Evolutionary conservation across 2,888 invertebrate species (phyloP), one percentile per base, ranked within the genome.

Genomic region (Azorinus chamasolen): DNA sequence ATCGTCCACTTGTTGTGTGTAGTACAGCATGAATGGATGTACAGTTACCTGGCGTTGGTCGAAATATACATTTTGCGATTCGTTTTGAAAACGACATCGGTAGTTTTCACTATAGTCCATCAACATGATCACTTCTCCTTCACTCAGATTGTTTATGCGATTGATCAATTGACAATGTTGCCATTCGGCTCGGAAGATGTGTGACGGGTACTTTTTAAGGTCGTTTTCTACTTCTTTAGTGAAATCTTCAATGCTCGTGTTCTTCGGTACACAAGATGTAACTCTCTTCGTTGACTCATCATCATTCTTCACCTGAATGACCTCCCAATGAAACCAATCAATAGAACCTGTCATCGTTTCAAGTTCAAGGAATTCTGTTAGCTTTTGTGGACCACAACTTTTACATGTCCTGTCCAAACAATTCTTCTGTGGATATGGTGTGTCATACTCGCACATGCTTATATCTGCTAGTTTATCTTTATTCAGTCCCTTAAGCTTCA

Each of bases 61-160:
- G 14, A 62, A 74, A 37, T 68, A 71, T n/a, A 27, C 64, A 18
- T 53, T 51, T 41, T 71, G 71, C 3, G 57, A 58, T 37, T 71
- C 63, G 57, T 43, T 51, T 48, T 65, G 66, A 24, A 62, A 74
- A 16, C 41, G n/a, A 51, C 74, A 74, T 2, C 51, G 27, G 41
- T 64, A 70, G 20, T 73, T 72, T 48, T 72, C 53, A 25, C 53
- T 55, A 48, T 72, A 71, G 24, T 77, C 77, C 70, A 77, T 77
- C 1, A 72, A 25, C 16, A 68, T 12, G 1, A 32, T 48, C 14
- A 59, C 58, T n/a, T 43, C 27, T 18, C 43, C 57, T 20, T 43
- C 46, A 14, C 43, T 57, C 1, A 77, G 18, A 2, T 27, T 54
- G 16, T 57, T 54, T 32, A 50, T 43, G 58, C 66, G 62, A 12